Evolutionary conservation across 2,113 vertebrate species (phyloP), one percentile per base, ranked within the genome.

Genomic region (Lipophrys pholis): DNA sequence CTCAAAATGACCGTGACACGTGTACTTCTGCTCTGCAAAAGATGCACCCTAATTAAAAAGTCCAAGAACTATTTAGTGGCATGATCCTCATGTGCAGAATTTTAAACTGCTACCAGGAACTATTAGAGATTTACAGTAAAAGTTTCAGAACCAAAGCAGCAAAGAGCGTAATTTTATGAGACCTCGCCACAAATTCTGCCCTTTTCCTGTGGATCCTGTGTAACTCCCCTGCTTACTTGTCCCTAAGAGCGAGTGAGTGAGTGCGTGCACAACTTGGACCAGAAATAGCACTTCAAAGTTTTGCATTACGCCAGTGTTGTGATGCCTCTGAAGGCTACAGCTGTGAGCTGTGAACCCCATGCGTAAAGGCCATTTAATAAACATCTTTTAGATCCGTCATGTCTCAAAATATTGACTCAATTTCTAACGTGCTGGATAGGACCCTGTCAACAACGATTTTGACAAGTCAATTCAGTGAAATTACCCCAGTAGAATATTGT

Each of bases 401-500:
- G 81, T 85, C 87, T 85, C 86, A 87, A 76, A 86, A 85, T 89
- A 84, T 91, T 91, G 90, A 89, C 85, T 89, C 84, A 48, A 77
- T 86, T 86, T 90, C 86, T 84, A 85, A 76, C 67, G 72, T 67
- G 78, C 77, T 73, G 71, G 72, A 80, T 85, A 53, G 69, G 87
- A 79, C 55, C 78, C 88, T 92, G 93, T 93, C 91, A 90, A 66
- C 66, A 67, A 46, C 71, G 58, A 61, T 53, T 81, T 62, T 90
- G 85, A 91, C 87, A 70, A 74, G 82, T 91, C 86, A 89, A 94
- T 90, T 61, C 36, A 53, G 42, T 49, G 41, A 56, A 69, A 63
- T 30, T 53, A 16, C 62, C 67, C 9, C 21, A 56, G 53, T 53
- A 30, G 51, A 11, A 62, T n/a, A 1, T 3, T 39, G 1, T 17